Evolutionary conservation across 2,113 vertebrate species (phyloP), one percentile per base, ranked within the genome.

Genomic region (Forbesichthys papilliferus): DNA sequence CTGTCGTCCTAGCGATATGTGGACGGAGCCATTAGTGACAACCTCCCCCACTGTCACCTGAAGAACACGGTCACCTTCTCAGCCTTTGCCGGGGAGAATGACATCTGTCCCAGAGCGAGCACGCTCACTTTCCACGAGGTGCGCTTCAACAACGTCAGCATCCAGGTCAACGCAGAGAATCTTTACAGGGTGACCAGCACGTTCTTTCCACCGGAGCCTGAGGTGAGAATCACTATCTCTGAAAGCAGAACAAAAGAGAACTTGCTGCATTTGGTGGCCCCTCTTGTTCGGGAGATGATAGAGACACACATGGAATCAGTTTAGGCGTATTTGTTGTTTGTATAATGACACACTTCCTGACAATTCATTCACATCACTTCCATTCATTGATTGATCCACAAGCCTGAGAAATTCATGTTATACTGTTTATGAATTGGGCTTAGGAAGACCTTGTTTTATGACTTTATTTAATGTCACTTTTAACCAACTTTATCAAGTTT

Each of bases 41-140:
- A 90, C 10, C 0, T 93, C 0, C 95, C 95, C 48, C 84, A 78
- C 34, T 73, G 77, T 0, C 88, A 91, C n/a, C 67, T 80, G 48
- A 93, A 84, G 57, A 91, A 91, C 9, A 95, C 95, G 53, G 93
- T 96, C 86, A 95, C 90, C 0, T 73, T 96, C 74, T 95, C 93
- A 0, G 94, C 94, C 11, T 96, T 93, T 0, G 90, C 91, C 3
- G 95, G 95, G 42, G 94, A 95, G 66, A 85, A 72, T 49, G 80
- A 82, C 36, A 74, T 85, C 56, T 66, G 74, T 46, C 83, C 80
- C 14, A 47, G 66, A 3, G 71, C 63, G 13, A 52, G 34, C 47
- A 60, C 83, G 1, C 69, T 75, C 56, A 75, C 78, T 18, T 80
- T 80, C 27, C 80, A 82, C 47, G 69, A 80, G 59, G 58, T 85